Evolutionary conservation across 1,140 invertebrate species (phyloP), one percentile per base, ranked within the genome.

Genomic region (Zaprionus camerounensis): DNA sequence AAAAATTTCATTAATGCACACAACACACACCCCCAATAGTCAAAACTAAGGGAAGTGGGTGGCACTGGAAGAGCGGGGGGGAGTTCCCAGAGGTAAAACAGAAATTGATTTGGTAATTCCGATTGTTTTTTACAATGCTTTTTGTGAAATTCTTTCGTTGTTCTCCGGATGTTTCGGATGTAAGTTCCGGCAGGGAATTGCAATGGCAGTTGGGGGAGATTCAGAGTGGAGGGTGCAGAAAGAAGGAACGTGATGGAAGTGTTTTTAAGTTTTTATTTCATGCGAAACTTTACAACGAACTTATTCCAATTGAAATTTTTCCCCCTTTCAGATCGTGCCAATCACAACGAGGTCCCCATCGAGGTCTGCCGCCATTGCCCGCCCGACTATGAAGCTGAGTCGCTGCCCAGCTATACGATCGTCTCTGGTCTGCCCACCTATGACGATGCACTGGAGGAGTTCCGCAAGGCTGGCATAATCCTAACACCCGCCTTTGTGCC

Each of bases 361-460:
- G 91, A 92, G 24, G 79, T 92, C 51, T 92, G 91, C 17, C 90
- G 91, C 28, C 91, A 83, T 31, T 92, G 83, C 31, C 91, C 91
- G 12, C 91, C 91, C 0, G 90, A 92, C 44, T 92, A 83, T 31
- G 94, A 94, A 62, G 85, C 80, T 1, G 95, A 95, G 64, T 94
- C 94, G 0, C 80, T 95, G 57, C 95, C 95, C 2, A 95, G 94
- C 57, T 95, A 95, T 82, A 95, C 94, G 1, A 93, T 95, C 51
- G 95, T 94, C 12, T 95, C 95, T 6, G 95, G 95, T 6, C 80
- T 95, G 51, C 95, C 95, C 6, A 94, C 93, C 12, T 95, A 95
- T 78, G 94, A 95, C 31, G 94, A 95, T 77, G 95, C 95, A 3
- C 81, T 95, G 9, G 93, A 94, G 74, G 94, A 94, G 78, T 92